phyloP scores from a whole-genome alignment of 2,888 invertebrate genomes.

The Scaptomyza tumidula region DNA sequence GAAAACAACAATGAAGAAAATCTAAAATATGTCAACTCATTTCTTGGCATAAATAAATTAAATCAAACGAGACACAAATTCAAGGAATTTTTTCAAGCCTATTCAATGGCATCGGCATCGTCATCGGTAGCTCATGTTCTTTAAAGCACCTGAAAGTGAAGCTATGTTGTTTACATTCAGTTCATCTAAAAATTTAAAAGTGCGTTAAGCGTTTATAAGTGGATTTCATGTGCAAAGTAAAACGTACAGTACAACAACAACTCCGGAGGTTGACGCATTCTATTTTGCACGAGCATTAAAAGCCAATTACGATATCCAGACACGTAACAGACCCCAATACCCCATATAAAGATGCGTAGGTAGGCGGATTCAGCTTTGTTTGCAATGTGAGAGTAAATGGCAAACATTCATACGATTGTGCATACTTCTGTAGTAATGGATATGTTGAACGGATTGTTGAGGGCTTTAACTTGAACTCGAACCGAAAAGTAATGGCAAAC shows the following conservation, averaged over 20 bases:
- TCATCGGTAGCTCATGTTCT: conserved; percentile 10
- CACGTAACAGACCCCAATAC: conserved; percentile 51
- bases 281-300: conserved; percentile 54
- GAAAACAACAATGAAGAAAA: not conserved
- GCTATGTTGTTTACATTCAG: conserved; percentile 46
- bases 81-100: conserved; percentile 59
- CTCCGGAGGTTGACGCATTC: conserved; percentile 55
- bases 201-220: conserved; percentile 57
- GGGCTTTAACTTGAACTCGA: conserved; percentile 30
- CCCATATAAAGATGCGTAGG: conserved; percentile 64
- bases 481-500: not conserved
- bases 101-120: conserved; percentile 22
- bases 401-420: not conserved
- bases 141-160: conserved; percentile 21
- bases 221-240: conserved; percentile 33
- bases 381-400: conserved; percentile 23
- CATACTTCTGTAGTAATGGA: not conserved
- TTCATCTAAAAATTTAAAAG: conserved; percentile 44
- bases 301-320: conserved; percentile 60
- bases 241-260: conserved; percentile 10
- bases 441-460: conserved; percentile 3
- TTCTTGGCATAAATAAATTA: conserved; percentile 53
- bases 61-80: conserved; percentile 44
- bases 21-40: conserved; percentile 68
- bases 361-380: conserved; percentile 20